A percentile compares a stretch with the other conserved stretches of the same genome.
These are phyloP conservation scores for Chelonus formosanus DNA, from an alignment of 2,888 invertebrate genomes.

Conservation along the genomic window DNA sequence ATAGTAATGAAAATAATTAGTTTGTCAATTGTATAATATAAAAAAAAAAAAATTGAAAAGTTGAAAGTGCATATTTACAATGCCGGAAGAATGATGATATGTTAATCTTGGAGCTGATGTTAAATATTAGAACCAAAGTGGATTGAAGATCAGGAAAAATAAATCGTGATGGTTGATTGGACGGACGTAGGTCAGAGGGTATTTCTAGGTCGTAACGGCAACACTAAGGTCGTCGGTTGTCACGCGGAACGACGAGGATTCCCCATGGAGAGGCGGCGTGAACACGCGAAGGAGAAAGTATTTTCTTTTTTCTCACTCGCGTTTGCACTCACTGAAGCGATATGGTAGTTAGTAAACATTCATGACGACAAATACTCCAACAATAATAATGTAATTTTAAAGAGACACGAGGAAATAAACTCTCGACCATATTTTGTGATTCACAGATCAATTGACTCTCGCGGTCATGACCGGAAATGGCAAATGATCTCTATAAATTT, in stretches of 20 bases:
- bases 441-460: slow-evolving; percentile 22
- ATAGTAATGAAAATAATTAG: too few relatives aligned
- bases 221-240: slow-evolving; percentile 41
- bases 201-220: slow-evolving; percentile 40
- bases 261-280: slow-evolving; percentile 33
- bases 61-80: too few relatives aligned
- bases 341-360: background rate
- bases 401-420: slow-evolving; percentile 1
- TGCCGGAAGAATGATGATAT: too few relatives aligned
- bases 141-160: too few relatives aligned
- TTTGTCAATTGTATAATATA: too few relatives aligned
- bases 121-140: too few relatives aligned
- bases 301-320: slow-evolving; percentile 24
- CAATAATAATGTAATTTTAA: background rate
- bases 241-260: slow-evolving; percentile 36
- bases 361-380: too few relatives aligned
- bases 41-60: too few relatives aligned
- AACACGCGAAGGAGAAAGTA: slow-evolving; percentile 42
- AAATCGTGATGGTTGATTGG: too few relatives aligned
- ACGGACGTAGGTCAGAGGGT: slow-evolving; percentile 3
- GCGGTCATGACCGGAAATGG: slow-evolving; percentile 40
- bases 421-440: slow-evolving; percentile 30
- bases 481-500: slow-evolving; percentile 43
- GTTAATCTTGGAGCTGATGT: too few relatives aligned
- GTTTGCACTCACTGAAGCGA: slow-evolving; percentile 8